Evolutionary conservation across 2,888 invertebrate genomes (phyloP), one percentile per base, ranked within the genome.

Genomic region (Synergus japonicus): DNA sequence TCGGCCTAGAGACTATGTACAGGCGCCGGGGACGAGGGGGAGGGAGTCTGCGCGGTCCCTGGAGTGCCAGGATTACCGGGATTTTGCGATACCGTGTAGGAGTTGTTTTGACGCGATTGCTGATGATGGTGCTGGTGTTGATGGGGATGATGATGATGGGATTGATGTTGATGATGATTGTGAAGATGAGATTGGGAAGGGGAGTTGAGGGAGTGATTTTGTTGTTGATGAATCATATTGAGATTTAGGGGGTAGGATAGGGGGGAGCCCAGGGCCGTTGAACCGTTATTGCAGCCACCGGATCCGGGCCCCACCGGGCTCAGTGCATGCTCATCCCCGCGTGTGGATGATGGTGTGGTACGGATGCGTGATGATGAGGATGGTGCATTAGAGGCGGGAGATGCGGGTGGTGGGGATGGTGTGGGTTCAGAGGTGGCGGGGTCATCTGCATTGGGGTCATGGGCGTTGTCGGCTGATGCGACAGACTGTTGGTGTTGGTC

Each of bases 301-400:
- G 89, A 89, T 91, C 92, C 92, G 95, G 95, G 94, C 95, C 94
- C 95, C 95, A 94, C 95, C 95, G 94, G 95, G 95, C 95, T 96
- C 96, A 96, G 95, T 96, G 96, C 92, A 96, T 93, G 92, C 95
- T 91, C 92, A 92, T 91, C 89, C 91, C 92, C 89, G 93, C 90
- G 93, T 93, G 92, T 87, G 91, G 90, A 91, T 93, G 89, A 89
- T 90, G 88, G 90, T 90, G 90, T 85, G 89, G 89, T 76, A 91
- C 91, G 90, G 92, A 89, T 88, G 90, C 92, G 90, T 91, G 91
- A 89, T 91, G 92, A 82, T 91, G 93, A 83, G 90, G 92, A 91
- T 91, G 93, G 91, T 92, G 92, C 90, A 95, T 93, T 90, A 94
- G 95, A 89, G 94, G 93, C 86, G 94, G 93, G 92, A 95, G 94